phyloP scores from a whole-genome alignment of 1,140 invertebrate species.

The Manduca sexta region DNA sequence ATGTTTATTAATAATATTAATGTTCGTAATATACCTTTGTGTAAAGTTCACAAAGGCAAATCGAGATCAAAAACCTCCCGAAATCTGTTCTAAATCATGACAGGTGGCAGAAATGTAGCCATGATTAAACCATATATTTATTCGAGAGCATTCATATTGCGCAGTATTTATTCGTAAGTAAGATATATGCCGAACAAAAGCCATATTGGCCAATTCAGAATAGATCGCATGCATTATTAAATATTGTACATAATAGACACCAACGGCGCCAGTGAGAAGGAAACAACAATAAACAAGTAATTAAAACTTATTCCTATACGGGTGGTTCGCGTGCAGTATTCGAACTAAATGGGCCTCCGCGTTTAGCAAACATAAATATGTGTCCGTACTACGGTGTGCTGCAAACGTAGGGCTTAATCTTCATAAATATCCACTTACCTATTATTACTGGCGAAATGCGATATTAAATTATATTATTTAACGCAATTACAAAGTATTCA shows the following conservation, averaged over 20 bases:
- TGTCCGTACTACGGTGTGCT: slow-evolving; percentile 6
- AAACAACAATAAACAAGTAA: slow-evolving; percentile 31
- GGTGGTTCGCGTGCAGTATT: slow-evolving; percentile 29
- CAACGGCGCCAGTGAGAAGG: slow-evolving; percentile 5
- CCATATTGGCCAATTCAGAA: background rate
- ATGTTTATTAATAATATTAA: no score
- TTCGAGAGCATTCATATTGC: no score
- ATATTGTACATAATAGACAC: slow-evolving; percentile 2
- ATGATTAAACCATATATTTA: no score
- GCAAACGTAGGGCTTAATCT: background rate
- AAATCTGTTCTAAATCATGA: no score
- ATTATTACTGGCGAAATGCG: no score
- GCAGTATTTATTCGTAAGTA: no score
- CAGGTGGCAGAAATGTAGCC: no score
- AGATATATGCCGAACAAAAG: background rate
- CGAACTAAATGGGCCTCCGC: slow-evolving; percentile 19
- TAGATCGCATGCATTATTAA: background rate
- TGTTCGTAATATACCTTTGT: no score
- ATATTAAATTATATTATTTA: no score
- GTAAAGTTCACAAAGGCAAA: no score
- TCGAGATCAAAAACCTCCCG: no score
- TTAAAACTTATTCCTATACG: slow-evolving; percentile 35
- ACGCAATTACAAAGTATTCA: no score
- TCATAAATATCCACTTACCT: background rate
- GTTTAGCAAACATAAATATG: slow-evolving; percentile 27